Conservation (phyloP, 1,140 invertebrate genomes). For the Piezodorus guildinii region DNA sequence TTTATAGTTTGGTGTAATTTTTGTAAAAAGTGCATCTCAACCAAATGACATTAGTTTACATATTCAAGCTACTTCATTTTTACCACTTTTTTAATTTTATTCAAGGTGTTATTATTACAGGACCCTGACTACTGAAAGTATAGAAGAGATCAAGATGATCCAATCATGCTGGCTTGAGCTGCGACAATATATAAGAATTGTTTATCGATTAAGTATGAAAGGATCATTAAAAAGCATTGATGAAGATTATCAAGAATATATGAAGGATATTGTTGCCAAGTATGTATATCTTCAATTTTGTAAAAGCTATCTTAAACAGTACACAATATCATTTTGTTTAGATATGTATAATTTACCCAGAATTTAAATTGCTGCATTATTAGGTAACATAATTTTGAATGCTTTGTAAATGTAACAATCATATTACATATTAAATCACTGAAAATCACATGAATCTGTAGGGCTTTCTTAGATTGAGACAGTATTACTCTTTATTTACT, state of each 20-base stretch:
- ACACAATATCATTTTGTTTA: not conserved
- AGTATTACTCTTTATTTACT: too few relatives aligned
- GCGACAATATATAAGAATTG: slow-evolving; percentile 38
- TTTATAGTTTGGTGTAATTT: too few relatives aligned
- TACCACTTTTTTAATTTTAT: not conserved
- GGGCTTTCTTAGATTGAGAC: too few relatives aligned
- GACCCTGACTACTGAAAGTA: slow-evolving; percentile 36
- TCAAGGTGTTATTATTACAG: slow-evolving; percentile 30
- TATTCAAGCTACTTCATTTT: too few relatives aligned
- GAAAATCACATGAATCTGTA: too few relatives aligned
- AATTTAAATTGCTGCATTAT: not conserved
- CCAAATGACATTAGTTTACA: too few relatives aligned
- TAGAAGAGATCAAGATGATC: slow-evolving; percentile 39
- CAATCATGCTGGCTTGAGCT: slow-evolving; percentile 44
- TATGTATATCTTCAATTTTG: slow-evolving; percentile 24
- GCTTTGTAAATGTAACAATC: too few relatives aligned
- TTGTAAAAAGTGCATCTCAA: too few relatives aligned
- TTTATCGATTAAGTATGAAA: slow-evolving; percentile 39
- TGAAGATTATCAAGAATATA: slow-evolving; percentile 27
- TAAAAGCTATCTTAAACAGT: not conserved
- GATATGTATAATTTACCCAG: not conserved
- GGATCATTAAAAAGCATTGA: slow-evolving; percentile 28
- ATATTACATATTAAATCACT: too few relatives aligned
- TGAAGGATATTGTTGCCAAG: slow-evolving; percentile 32
- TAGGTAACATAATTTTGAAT: too few relatives aligned